Base-by-base conservation (phyloP, 2,797 vertebrate species). In the Rhincodon typus region DNA sequence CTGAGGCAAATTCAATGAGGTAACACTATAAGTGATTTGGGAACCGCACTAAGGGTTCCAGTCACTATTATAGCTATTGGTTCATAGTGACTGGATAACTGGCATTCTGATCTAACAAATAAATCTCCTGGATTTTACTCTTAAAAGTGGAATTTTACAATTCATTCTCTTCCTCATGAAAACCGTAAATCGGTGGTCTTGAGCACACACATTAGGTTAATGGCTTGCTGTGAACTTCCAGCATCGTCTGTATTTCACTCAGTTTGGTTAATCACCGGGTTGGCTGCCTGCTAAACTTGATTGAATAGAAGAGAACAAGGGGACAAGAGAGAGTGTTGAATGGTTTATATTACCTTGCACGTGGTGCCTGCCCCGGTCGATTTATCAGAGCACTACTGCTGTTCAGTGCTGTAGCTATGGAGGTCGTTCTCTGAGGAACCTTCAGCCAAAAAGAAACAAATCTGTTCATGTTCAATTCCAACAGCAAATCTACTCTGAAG, bases 371-470 rank as follows among this genome's bases (percentile, higher is more conserved):
- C 30, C 96, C 96, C 0, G 97, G 97, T 96, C 98, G 97, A 96
- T 98, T 98, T 53, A 98, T 98, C 96, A 98, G 98, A 0, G 98
- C 98, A 94, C 98, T 98, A 97, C 98, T 99, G 96, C 98, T 98
- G 97, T 99, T 99, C 96, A 99, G 98, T 93, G 99, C 98, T 4
- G 98, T 98, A 77, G 99, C 98, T 74, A 99, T 99, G 70, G 99
- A 99, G 0, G 98, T 98, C 0, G 99, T 99, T 97, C 99, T 98
- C 97, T 99, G 99, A 57, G 99, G 98, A 96, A 99, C 98, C 98
- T 99, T 96, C 72, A 95, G 95, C 15, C 53, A 42, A 66, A 70
- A 34, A 50, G 27, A 74, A 50, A 95, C 15, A 69, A 82, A 46
- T 46, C 82, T 67, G n/a, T 69, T 93, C 62, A 69, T 69, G 90